Percentiles rank a stretch among this genome's conserved stretches.
These are phyloP conservation scores for Dendrocincla fuliginosa DNA, from an alignment of 2,797 vertebrate genomes.

Conservation along the genomic window DNA sequence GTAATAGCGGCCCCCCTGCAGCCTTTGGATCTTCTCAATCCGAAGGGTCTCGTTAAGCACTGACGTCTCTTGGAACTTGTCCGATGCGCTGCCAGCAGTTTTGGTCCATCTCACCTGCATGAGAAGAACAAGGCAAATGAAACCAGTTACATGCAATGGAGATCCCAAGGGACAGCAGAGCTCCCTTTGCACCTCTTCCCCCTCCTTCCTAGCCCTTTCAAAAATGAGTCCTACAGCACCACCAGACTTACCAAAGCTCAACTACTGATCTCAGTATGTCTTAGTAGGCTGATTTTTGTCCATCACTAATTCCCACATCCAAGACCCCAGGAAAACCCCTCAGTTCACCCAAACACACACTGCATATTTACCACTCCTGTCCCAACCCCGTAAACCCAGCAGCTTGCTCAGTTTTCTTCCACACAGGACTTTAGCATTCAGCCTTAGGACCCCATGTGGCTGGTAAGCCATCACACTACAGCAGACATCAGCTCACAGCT, in stretches of 20 bases:
- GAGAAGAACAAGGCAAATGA: not conserved
- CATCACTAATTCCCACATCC: not conserved
- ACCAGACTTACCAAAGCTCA: not conserved
- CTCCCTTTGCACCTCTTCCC: not conserved
- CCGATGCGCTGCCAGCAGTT: slow-evolving; percentile 93
- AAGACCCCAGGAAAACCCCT: not conserved
- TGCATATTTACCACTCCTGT: not conserved
- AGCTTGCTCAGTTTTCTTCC: not conserved
- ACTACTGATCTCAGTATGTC: not conserved
- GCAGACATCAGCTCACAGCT: not conserved
- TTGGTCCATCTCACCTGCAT: slow-evolving; percentile 96
- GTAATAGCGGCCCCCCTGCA: slow-evolving; percentile 98
- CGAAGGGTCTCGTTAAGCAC: slow-evolving; percentile 97
- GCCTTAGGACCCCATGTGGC: not conserved
- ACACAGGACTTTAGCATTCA: not conserved
- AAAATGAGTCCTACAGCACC: not conserved
- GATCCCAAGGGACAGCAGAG: not conserved
- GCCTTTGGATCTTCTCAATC: slow-evolving; percentile 91
- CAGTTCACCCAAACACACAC: not conserved
- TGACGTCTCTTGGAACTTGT: slow-evolving; percentile 98
- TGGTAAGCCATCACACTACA: not conserved
- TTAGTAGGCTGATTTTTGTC: not conserved
- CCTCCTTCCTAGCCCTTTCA: not conserved
- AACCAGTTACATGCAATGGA: not conserved
- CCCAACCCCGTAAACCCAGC: not conserved